Evolutionary conservation across 2,888 invertebrate genomes (phyloP).

Genomic region (Nemapogon koenigi): DNA sequence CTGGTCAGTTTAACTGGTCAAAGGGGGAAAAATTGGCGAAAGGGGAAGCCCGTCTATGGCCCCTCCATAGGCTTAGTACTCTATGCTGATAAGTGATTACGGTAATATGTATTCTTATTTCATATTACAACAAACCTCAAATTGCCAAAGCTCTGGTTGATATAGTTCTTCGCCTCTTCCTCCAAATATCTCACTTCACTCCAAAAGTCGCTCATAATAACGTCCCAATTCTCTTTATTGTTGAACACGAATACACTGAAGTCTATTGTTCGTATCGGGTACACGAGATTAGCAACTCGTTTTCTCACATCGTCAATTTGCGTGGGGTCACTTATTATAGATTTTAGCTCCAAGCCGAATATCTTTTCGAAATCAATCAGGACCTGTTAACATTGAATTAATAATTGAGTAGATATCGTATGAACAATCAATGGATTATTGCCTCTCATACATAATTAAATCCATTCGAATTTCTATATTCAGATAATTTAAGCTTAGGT

Average conservation of each 20-base stretch:
- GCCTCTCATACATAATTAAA: too few relatives aligned
- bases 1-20: too few relatives aligned
- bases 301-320: constrained; percentile 86
- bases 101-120: not conserved
- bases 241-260: constrained; percentile 84
- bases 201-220: constrained; percentile 79
- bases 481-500: too few relatives aligned
- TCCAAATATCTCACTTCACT: constrained; percentile 77
- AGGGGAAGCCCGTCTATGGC: too few relatives aligned
- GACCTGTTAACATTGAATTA: constrained; percentile 54
- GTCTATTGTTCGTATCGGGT: constrained; percentile 77
- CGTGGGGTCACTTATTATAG: constrained; percentile 85
- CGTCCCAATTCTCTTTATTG: constrained; percentile 87
- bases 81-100: too few relatives aligned
- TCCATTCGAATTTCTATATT: too few relatives aligned
- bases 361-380: constrained; percentile 89
- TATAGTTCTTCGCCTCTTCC: constrained; percentile 81
- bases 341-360: constrained; percentile 85
- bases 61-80: too few relatives aligned
- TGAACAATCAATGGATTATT: too few relatives aligned
- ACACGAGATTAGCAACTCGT: constrained; percentile 77
- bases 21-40: too few relatives aligned
- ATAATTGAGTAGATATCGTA: too few relatives aligned
- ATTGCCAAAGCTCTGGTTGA: constrained; percentile 84
- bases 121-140: constrained; percentile 57